phyloP scores from a whole-genome alignment of 2,888 invertebrate genomes.

The Cryptus armator region DNA sequence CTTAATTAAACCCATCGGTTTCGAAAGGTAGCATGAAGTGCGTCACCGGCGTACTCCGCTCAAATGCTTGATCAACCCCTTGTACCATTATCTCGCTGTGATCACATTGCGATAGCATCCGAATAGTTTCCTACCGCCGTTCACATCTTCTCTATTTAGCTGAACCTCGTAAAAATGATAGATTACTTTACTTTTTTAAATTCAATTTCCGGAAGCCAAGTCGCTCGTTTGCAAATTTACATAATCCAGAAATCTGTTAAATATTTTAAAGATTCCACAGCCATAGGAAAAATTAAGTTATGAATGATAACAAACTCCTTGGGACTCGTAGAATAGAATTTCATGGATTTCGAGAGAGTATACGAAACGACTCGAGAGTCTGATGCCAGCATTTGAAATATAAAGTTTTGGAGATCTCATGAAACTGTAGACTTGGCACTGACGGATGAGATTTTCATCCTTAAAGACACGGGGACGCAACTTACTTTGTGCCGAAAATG shows the following conservation, averaged over 20 bases:
- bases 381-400: conserved; percentile 34
- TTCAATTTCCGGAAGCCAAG: too few relatives aligned
- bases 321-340: conserved; percentile 58
- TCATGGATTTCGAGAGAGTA: conserved; percentile 44
- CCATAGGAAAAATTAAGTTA: conserved; percentile 39
- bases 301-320: conserved; percentile 34
- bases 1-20: conserved; percentile 47
- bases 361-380: conserved; percentile 17
- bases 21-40: conserved; percentile 13
- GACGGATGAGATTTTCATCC: conserved; percentile 65
- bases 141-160: too few relatives aligned
- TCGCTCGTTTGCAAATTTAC: not conserved
- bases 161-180: too few relatives aligned
- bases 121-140: not conserved
- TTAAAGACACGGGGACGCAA: conserved; percentile 51
- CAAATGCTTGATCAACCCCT: conserved; percentile 40
- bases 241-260: not conserved
- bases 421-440: conserved; percentile 48
- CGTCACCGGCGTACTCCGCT: conserved; percentile 22
- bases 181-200: too few relatives aligned
- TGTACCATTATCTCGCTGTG: conserved; percentile 22
- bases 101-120: conserved; percentile 40
- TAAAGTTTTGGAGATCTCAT: conserved; percentile 53
- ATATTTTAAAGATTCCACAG: conserved; percentile 30
- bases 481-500: conserved; percentile 61